phyloP scores from a whole-genome alignment of 2,113 vertebrate species.

The Aviceda subcristata region DNA sequence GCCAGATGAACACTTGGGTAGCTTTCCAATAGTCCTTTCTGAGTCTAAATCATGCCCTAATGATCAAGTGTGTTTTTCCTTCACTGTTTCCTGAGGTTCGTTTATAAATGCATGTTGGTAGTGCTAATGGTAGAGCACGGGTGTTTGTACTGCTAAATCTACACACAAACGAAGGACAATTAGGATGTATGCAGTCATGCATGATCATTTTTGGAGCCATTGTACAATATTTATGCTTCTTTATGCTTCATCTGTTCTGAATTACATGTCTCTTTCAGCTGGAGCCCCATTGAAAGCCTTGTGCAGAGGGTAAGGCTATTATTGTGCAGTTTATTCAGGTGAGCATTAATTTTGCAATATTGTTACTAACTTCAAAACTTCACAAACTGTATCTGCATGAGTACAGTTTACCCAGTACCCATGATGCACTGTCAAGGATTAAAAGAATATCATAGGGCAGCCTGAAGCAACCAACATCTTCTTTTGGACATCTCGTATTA shows the following conservation, averaged over 20 bases:
- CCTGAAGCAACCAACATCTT: conserved; percentile 19
- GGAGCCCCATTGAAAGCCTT: background rate
- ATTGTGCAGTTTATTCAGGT: background rate
- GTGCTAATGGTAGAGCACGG: background rate
- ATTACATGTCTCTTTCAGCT: background rate
- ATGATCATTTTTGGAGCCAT: background rate
- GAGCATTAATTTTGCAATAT: background rate
- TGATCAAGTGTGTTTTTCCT: background rate
- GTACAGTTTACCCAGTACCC: background rate
- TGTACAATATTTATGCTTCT: conserved; percentile 26
- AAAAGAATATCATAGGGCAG: background rate
- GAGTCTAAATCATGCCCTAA: background rate
- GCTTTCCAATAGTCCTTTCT: background rate
- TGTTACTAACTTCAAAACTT: background rate
- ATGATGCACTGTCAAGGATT: background rate
- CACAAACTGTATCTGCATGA: background rate
- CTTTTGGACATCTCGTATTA: background rate
- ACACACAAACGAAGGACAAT: background rate
- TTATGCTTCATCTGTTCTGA: conserved; percentile 28
- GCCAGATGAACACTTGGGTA: background rate
- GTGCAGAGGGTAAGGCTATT: background rate
- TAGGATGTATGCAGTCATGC: background rate
- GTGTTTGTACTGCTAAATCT: background rate
- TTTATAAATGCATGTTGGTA: background rate
- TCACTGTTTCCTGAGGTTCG: background rate